These are phyloP conservation scores for Oncorhynchus tshawytscha DNA, from an alignment of 2,113 vertebrate genomes.

Conservation along the genomic window DNA sequence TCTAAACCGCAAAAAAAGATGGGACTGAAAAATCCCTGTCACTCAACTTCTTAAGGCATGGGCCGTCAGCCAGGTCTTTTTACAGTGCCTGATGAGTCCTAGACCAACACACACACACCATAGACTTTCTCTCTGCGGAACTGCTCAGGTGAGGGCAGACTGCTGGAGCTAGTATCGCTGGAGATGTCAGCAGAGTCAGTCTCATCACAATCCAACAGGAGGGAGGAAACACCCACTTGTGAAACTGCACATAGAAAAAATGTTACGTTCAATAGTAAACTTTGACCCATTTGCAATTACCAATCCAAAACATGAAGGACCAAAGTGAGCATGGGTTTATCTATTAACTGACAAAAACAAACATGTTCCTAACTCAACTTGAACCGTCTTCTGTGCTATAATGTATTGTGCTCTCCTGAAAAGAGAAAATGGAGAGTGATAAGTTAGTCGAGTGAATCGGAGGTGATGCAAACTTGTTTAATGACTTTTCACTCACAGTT, in stretches of 20 bases:
- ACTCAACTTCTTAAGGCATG: no score
- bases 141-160: constrained; percentile 78
- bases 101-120: constrained; percentile 59
- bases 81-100: no score
- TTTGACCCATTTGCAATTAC: neutral
- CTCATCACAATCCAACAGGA: constrained; percentile 4
- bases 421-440: neutral
- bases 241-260: neutral
- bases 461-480: neutral
- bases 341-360: neutral
- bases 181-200: neutral
- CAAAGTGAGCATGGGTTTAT: neutral
- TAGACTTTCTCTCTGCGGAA: constrained; percentile 71
- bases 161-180: constrained; percentile 30
- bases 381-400: neutral
- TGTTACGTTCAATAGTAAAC: neutral
- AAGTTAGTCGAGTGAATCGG: neutral
- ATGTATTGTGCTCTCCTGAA: neutral
- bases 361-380: neutral
- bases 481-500: neutral
- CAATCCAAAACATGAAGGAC: neutral
- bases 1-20: constrained; percentile 18
- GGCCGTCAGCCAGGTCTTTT: no score
- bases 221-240: neutral
- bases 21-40: neutral